A percentile compares a stretch with the other conserved stretches of the same genome.
These are phyloP conservation scores for Drosophila eugracilis DNA, from an alignment of 1,140 invertebrate genomes.

Conservation along the genomic window DNA sequence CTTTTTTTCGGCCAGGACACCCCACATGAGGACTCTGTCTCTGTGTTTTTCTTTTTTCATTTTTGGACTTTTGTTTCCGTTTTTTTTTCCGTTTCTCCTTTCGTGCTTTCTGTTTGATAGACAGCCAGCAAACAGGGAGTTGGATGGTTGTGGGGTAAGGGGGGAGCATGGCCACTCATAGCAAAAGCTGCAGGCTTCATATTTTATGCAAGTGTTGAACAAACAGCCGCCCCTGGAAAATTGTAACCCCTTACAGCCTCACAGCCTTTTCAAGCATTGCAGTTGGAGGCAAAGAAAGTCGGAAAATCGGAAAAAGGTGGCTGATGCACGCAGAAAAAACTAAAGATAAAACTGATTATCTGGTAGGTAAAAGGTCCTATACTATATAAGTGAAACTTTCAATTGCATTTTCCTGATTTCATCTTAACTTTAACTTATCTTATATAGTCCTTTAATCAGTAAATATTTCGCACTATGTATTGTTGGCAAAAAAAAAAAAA, in stretches of 20 bases:
- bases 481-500: conserved; percentile 57
- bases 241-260: conserved; percentile 10
- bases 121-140: conserved; percentile 67
- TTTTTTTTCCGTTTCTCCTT: conserved; percentile 52
- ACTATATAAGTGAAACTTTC: too few relatives aligned
- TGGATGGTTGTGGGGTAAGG: conserved; percentile 13
- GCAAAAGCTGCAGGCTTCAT: conserved; percentile 56
- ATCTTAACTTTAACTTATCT: too few relatives aligned
- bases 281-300: conserved; percentile 24
- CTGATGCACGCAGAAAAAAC: background rate
- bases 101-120: conserved; percentile 56
- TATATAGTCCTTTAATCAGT: too few relatives aligned
- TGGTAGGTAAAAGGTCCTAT: too few relatives aligned
- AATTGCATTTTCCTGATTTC: too few relatives aligned
- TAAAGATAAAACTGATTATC: too few relatives aligned
- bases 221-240: conserved; percentile 30
- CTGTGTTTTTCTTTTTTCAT: conserved; percentile 53
- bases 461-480: background rate
- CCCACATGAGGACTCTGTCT: conserved; percentile 21
- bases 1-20: conserved; percentile 45
- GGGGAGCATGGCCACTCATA: conserved; percentile 45
- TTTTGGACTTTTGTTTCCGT: conserved; percentile 74
- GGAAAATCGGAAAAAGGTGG: conserved; percentile 16
- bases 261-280: conserved; percentile 24
- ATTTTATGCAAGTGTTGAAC: conserved; percentile 75